Evolutionary conservation across 2,888 invertebrate species (phyloP).

Genomic region (Opisthograptis luteolata): DNA sequence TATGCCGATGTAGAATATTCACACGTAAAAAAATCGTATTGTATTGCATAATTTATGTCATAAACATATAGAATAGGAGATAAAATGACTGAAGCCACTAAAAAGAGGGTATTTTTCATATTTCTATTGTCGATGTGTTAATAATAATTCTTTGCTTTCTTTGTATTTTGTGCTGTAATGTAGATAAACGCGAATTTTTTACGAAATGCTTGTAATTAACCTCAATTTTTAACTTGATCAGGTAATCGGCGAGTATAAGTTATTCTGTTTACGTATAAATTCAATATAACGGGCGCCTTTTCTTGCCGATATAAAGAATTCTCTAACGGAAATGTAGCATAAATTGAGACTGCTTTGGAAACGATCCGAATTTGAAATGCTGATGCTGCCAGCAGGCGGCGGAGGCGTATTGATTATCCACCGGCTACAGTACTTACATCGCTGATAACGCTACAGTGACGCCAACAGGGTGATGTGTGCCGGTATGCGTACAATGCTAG

Average conservation of each 20-base stretch:
- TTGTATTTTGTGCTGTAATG: too few species aligned
- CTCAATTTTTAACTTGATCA: too few species aligned
- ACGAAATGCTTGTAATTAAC: too few species aligned
- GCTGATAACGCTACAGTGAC: constrained; percentile 47
- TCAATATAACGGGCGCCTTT: neutral
- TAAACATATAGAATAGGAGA: too few species aligned
- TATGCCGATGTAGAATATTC: too few species aligned
- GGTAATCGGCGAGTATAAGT: constrained; percentile 43
- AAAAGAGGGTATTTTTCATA: too few species aligned
- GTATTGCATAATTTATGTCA: too few species aligned
- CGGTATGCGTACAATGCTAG: constrained; percentile 49
- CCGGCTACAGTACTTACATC: constrained; percentile 10
- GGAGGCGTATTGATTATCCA: constrained; percentile 19
- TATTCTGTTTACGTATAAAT: constrained; percentile 28
- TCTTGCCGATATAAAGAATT: constrained; percentile 5
- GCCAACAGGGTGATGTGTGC: constrained; percentile 49
- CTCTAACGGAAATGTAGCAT: constrained; percentile 12
- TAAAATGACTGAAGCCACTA: too few species aligned
- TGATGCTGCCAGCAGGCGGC: constrained; percentile 6
- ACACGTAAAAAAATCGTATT: too few species aligned
- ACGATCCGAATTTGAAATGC: constrained; percentile 12
- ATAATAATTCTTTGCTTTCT: too few species aligned
- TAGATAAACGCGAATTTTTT: too few species aligned
- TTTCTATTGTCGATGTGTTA: too few species aligned
- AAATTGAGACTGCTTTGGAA: constrained; percentile 36